These are phyloP conservation scores for Margaritifera margaritifera DNA, from an alignment of 2,888 invertebrate species.

Conservation along the genomic window DNA sequence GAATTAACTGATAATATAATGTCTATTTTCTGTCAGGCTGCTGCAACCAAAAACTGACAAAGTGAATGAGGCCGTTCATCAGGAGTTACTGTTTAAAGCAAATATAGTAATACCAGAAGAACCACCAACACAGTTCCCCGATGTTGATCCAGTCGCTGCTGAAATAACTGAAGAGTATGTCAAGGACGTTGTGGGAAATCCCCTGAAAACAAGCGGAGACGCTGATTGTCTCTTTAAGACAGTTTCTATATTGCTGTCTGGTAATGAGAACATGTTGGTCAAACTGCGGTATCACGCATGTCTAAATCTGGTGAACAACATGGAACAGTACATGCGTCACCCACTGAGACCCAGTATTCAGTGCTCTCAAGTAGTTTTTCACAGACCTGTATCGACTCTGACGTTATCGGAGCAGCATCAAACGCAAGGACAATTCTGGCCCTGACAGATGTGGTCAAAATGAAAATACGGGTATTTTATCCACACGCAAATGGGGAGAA, in stretches of 20 bases:
- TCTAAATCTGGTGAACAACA: background rate
- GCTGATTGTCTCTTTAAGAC: constrained; percentile 2
- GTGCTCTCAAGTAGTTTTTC: background rate
- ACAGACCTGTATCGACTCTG: background rate
- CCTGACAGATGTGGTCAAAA: constrained; percentile 1
- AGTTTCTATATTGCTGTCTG: constrained; percentile 2
- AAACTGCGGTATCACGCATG: constrained; percentile 5
- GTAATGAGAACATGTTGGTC: background rate
- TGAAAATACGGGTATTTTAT: background rate
- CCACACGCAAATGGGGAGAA: constrained; percentile 3
- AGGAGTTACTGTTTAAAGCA: too few relatives aligned
- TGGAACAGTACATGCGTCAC: constrained; percentile 1
- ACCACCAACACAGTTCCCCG: too few relatives aligned
- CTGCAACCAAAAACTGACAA: too few relatives aligned
- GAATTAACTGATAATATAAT: too few relatives aligned
- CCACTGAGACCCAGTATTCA: background rate
- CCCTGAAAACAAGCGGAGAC: too few relatives aligned
- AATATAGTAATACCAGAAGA: too few relatives aligned
- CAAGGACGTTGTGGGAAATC: too few relatives aligned
- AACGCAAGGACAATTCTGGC: background rate
- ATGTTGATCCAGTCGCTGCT: too few relatives aligned
- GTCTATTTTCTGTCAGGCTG: too few relatives aligned
- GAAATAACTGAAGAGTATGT: too few relatives aligned
- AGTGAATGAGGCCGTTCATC: too few relatives aligned
- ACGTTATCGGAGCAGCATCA: background rate